Conservation (phyloP, 2,113 vertebrate genomes). For the Carassius carassius region DNA sequence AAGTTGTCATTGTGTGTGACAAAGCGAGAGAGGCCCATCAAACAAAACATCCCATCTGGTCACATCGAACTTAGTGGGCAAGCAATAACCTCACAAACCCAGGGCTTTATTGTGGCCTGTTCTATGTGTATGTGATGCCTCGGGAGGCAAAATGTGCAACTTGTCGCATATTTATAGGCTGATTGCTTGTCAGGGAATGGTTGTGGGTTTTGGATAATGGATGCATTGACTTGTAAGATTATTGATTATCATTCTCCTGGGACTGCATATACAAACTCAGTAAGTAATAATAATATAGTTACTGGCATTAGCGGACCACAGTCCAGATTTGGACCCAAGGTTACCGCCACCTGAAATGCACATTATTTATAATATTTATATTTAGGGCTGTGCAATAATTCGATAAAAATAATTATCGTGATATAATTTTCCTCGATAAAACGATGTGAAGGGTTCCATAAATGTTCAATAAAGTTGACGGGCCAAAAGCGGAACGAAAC, state of each 20-base stretch:
- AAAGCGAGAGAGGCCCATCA: conserved; percentile 62
- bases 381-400: too few relatives aligned
- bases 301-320: too few relatives aligned
- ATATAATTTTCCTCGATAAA: too few relatives aligned
- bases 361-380: neutral
- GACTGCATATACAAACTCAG: neutral
- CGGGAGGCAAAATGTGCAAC: neutral
- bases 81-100: conserved; percentile 43
- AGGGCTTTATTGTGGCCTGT: conserved; percentile 57
- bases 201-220: neutral
- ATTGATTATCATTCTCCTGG: neutral
- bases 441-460: too few relatives aligned
- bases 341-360: neutral
- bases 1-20: conserved; percentile 59
- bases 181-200: neutral
- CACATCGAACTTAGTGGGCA: conserved; percentile 58
- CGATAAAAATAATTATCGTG: too few relatives aligned
- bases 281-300: neutral
- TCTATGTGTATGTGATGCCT: conserved; percentile 48
- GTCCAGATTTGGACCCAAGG: neutral
- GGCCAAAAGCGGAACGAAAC: too few relatives aligned
- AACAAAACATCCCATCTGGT: conserved; percentile 72
- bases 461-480: too few relatives aligned
- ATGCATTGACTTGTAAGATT: neutral
- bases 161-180: neutral